phyloP scores from a whole-genome alignment of 2,888 invertebrate species.

The Oeneis ivallda region DNA sequence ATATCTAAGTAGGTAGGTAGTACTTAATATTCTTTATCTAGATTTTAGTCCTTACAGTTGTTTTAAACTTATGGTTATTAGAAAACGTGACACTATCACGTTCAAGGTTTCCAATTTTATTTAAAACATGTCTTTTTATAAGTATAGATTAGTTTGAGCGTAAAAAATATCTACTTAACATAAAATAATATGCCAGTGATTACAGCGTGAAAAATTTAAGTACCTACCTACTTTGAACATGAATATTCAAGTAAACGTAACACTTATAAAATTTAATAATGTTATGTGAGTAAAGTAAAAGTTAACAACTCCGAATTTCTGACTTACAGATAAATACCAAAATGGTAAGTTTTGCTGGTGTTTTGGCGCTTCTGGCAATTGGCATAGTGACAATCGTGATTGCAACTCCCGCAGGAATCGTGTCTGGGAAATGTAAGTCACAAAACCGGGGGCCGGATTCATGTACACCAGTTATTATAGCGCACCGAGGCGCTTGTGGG shows the following conservation, averaged over 20 bases:
- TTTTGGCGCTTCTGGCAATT: constrained; percentile 30
- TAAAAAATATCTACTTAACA: background rate
- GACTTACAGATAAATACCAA: constrained; percentile 34
- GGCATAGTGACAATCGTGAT: constrained; percentile 31
- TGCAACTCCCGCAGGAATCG: constrained; percentile 35
- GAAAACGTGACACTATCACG: constrained; percentile 3
- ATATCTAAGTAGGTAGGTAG: no score
- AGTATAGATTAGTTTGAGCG: background rate
- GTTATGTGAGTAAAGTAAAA: background rate
- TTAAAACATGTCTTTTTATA: no score
- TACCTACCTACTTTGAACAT: background rate
- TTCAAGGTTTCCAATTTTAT: constrained; percentile 8
- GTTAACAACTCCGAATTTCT: constrained; percentile 1
- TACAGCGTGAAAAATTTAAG: background rate
- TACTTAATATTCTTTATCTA: constrained; percentile 7
- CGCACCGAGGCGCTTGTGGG: constrained; percentile 72
- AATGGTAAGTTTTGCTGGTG: constrained; percentile 28
- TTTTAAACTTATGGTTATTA: background rate
- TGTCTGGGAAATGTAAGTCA: constrained; percentile 16
- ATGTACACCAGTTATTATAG: constrained; percentile 64
- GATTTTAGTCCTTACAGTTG: background rate
- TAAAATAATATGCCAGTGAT: background rate
- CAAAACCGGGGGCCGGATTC: constrained; percentile 49
- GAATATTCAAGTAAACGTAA: background rate
- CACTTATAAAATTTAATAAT: background rate